Conservation (phyloP, 2,113 vertebrate species). For the Ariopsis seemanni region DNA sequence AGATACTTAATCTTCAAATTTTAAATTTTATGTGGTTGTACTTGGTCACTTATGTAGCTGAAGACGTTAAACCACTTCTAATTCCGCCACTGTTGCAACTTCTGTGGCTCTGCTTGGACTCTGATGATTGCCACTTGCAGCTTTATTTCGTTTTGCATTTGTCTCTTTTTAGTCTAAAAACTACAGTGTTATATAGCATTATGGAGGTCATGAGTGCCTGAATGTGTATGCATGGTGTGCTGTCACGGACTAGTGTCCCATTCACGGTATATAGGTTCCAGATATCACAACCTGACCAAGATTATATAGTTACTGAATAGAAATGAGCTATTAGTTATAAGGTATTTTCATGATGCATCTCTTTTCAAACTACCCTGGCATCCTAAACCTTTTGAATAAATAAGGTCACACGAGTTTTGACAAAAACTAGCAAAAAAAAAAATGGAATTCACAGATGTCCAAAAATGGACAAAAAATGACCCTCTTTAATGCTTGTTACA, state of each 20-base stretch:
- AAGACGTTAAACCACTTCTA: no score
- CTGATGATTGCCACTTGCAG: not conserved
- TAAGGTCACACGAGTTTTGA: not conserved
- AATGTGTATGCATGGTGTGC: not conserved
- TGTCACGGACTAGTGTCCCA: not conserved
- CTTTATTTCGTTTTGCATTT: not conserved
- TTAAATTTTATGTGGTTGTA: no score
- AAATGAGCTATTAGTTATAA: not conserved
- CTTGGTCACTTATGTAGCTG: no score
- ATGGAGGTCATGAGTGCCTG: not conserved
- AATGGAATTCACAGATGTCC: not conserved
- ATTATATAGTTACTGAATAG: not conserved
- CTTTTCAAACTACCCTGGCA: not conserved
- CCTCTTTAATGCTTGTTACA: not conserved
- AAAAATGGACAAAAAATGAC: not conserved
- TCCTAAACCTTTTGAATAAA: not conserved
- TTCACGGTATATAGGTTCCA: not conserved
- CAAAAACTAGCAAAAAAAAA: not conserved
- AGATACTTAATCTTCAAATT: no score
- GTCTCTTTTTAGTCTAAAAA: not conserved
- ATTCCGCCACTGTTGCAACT: no score
- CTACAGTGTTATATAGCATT: not conserved
- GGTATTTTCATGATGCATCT: not conserved
- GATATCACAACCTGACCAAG: not conserved
- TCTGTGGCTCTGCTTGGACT: no score